Base-by-base conservation (phyloP, 2,113 vertebrate species). In the Tyrannus savana region DNA sequence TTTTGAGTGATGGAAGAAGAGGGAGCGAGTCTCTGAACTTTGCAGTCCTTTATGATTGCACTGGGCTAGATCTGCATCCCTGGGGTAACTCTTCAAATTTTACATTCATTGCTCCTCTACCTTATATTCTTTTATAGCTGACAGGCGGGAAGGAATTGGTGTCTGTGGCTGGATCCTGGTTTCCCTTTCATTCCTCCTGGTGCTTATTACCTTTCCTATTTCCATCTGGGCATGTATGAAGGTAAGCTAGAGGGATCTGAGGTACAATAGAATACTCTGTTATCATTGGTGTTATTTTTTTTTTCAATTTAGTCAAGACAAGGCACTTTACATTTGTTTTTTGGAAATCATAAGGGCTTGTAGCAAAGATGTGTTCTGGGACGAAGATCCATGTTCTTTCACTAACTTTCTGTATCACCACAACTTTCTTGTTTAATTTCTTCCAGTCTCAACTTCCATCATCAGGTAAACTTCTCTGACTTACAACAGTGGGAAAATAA, bases 141-240 rank as follows among this genome's bases (percentile, higher is more conserved):
- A 98, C 50, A 95, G 60, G 24, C 87, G 47, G 7, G 98, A 97
- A 7, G 91, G 96, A 82, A 94, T 98, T 66, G 98, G 98, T 37
- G 95, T 97, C 19, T 96, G 98, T 60, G 99, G 98, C 44, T 99
- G 98, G 98, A 42, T 98, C 52, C 90, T 99, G 12, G 95, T 99
- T 88, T 97, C 94, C 4, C 22, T 99, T 14, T 98, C 98, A 19
- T 96, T 97, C 39, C 6, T 99, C 8, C 95, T 99, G n/a, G 86
- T 98, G 35, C 2, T 98, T 30, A 18, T 97, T 13, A 98, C 98
- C 12, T 99, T 99, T 88, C 98, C 98, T 9, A 0, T 99, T 91
- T 99, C 98, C 49, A 95, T 99, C 94, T 99, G 98, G 98, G 96
- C 98, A 59, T 98, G 98, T 93, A 50, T 99, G 33, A 99, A 99